Evolutionary conservation across 2,888 invertebrate genomes (phyloP), one percentile per base, ranked within the genome.

Genomic region (Drosophila multiciliata): DNA sequence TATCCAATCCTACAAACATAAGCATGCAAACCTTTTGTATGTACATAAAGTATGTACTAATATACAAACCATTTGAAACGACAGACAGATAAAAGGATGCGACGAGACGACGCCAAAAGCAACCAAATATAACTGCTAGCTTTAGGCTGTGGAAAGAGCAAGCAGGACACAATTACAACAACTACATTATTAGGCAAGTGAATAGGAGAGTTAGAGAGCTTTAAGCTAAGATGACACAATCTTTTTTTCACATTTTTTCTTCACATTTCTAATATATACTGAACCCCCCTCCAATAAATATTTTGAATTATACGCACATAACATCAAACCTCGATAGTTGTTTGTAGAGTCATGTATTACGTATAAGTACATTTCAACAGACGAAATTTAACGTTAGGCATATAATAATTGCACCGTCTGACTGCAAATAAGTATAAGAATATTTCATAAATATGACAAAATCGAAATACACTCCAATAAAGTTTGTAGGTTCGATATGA

Each of bases 61-160:
- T 40, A 50, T 45, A 67, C 40, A 78, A 73, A n/a, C 62, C 48
- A 79, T 77, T 57, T 66, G 55, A 72, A 50, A 49, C 70, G 49
- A 55, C 45, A 52, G 48, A 59, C 71, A 75, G 71, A 61, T 65
- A 67, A 74, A 79, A 79, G 70, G 75, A 82, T 78, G 79, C 79
- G 79, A 66, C 75, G 66, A 67, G 79, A 78, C 83, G 80, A 76
- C 80, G 80, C 83, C 75, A 73, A n/a, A 45, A 65, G 65, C 65
- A 40, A 55, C 77, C 50, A 63, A 53, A 71, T 66, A 72, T 45
- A 64, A 70, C 58, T 74, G 59, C 20, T 52, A 73, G 66, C 66
- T 59, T 55, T 45, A 62, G 70, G 55, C 40, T 45, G 53, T 26
- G 52, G 68, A 67, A 73, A 60, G 48, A 57, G 55, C 66, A 64